These are phyloP conservation scores for Lampropteryx suffumata DNA, from an alignment of 2,888 invertebrate genomes.

Conservation along the genomic window DNA sequence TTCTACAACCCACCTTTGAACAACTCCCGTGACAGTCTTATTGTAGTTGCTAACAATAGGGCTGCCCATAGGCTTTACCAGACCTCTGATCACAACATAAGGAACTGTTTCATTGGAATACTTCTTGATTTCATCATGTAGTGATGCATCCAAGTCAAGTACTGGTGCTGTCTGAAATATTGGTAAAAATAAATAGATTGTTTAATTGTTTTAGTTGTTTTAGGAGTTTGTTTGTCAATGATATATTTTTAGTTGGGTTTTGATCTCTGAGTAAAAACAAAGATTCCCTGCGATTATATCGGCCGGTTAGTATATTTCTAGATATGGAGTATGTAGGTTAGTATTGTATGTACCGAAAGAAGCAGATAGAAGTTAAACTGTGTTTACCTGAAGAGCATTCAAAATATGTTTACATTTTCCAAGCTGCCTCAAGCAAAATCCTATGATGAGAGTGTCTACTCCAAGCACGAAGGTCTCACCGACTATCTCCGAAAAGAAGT, in stretches of 20 bases:
- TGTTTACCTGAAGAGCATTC: conserved; percentile 86
- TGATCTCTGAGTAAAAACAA: too few species aligned
- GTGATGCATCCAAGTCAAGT: conserved; percentile 84
- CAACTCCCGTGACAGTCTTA: conserved; percentile 88
- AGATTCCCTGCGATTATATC: too few species aligned
- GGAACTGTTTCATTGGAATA: conserved; percentile 86
- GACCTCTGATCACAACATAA: conserved; percentile 89
- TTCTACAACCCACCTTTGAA: conserved; percentile 83
- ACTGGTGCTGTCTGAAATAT: conserved; percentile 86
- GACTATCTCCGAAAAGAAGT: conserved; percentile 84
- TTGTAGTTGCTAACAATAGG: conserved; percentile 90
- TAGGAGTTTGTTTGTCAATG: too few species aligned
- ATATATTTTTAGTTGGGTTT: too few species aligned
- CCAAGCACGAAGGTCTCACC: conserved; percentile 89
- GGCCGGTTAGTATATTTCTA: too few species aligned
- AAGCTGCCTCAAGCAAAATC: conserved; percentile 88
- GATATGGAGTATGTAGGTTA: not conserved
- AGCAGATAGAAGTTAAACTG: not conserved
- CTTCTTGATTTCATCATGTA: conserved; percentile 84
- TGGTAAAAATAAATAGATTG: too few species aligned
- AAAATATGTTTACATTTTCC: conserved; percentile 88
- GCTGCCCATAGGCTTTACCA: conserved; percentile 88
- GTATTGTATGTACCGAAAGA: too few species aligned
- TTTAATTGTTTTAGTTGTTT: too few species aligned
- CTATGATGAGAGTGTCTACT: conserved; percentile 88